Conservation (phyloP, 2,797 vertebrate genomes). For the Sebastes cheni region DNA sequence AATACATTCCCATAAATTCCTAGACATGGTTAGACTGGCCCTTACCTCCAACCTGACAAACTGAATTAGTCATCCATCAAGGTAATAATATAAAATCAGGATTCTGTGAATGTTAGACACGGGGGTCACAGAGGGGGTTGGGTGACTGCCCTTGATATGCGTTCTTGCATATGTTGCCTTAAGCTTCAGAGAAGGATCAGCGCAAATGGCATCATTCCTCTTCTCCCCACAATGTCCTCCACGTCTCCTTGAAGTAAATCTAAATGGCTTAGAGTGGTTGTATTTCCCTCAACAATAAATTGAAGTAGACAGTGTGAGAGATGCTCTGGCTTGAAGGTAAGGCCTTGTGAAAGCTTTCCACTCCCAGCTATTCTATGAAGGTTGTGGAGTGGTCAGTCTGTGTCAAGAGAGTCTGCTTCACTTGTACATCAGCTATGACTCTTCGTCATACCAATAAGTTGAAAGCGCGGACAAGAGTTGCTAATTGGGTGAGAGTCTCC, state of each 20-base stretch:
- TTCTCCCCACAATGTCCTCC: conserved; percentile 64
- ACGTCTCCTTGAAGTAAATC: conserved; percentile 75
- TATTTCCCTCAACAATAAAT: conserved; percentile 74
- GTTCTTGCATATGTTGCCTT: conserved; percentile 68
- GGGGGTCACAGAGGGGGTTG: conserved; percentile 53
- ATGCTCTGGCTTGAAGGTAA: conserved; percentile 68
- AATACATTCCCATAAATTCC: conserved; percentile 69
- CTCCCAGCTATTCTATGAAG: conserved; percentile 65
- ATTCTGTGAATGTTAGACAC: conserved; percentile 60
- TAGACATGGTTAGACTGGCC: conserved; percentile 54
- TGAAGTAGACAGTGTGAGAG: conserved; percentile 73
- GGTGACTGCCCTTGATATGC: conserved; percentile 66
- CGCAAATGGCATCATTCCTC: conserved; percentile 64
- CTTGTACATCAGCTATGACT: conserved; percentile 41
- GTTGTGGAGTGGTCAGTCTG: conserved; percentile 56
- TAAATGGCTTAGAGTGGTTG: conserved; percentile 74
- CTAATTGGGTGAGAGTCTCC: conserved; percentile 79
- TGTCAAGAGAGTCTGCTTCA: conserved; percentile 54
- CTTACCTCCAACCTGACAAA: conserved; percentile 58
- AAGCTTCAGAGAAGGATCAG: conserved; percentile 59
- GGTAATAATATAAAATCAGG: conserved; percentile 68
- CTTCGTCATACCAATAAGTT: conserved; percentile 49
- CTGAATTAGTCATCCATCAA: conserved; percentile 62
- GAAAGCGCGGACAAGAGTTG: conserved; percentile 57
- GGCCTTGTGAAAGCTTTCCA: conserved; percentile 69